Conservation (phyloP, 2,113 vertebrate genomes). For the Cyphomyrus discorhynchus region DNA sequence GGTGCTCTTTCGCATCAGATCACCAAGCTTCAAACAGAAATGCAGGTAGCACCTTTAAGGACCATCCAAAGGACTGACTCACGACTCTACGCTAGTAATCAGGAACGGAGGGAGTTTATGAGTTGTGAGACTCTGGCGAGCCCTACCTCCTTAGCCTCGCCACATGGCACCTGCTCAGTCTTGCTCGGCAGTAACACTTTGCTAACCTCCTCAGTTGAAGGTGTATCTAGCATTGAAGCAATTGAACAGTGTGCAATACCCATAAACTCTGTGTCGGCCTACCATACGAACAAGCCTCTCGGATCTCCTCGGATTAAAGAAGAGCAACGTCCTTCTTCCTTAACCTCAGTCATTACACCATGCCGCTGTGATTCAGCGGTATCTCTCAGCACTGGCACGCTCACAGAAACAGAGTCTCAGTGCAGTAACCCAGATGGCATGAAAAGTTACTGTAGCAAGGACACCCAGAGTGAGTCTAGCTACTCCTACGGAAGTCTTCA, state of each 20-base stretch:
- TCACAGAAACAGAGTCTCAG: constrained; percentile 56
- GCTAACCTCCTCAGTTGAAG: constrained; percentile 56
- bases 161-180: constrained; percentile 55
- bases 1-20: constrained; percentile 49
- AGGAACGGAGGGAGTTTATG: constrained; percentile 53
- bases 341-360: constrained; percentile 32
- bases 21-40: constrained; percentile 46
- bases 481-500: constrained; percentile 47
- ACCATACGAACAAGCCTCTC: constrained; percentile 27
- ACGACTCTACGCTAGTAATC: constrained; percentile 50
- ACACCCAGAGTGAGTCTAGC: constrained; percentile 51
- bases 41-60: constrained; percentile 41
- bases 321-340: constrained; percentile 35
- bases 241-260: constrained; percentile 36
- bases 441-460: constrained; percentile 39
- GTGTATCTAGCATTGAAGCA: constrained; percentile 56
- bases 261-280: constrained; percentile 38
- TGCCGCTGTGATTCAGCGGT: constrained; percentile 55
- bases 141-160: constrained; percentile 54
- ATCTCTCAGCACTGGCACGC: constrained; percentile 46
- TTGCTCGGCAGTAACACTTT: constrained; percentile 60
- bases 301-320: constrained; percentile 15
- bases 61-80: constrained; percentile 32
- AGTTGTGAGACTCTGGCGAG: constrained; percentile 30
- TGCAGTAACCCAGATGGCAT: constrained; percentile 40